Base-by-base conservation (phyloP, 2,888 invertebrate species). In the Pelosia muscerda region DNA sequence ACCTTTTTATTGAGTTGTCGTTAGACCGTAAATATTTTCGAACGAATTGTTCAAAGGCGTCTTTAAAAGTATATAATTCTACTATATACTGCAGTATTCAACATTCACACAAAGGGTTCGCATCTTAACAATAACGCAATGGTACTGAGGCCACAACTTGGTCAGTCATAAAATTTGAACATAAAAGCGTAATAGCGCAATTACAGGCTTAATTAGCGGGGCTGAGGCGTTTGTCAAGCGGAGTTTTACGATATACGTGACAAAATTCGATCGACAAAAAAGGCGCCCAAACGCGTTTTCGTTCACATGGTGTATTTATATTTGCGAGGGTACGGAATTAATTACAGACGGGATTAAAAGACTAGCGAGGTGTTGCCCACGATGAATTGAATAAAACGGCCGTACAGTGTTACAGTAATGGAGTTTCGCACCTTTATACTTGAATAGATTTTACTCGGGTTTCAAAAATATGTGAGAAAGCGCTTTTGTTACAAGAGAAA, bases 121-220 rank as follows among this genome's bases (percentile, higher is more conserved):
- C 61, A 68, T 69, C 65, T 70, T 69, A 71, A 74, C 72, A 72
- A 69, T 76, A 74, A 75, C 75, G 77, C 59, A 42, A 59, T 76
- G 78, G 71, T 74, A 77, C 74, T 75, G 64, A 75, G 72, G 77
- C 82, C 76, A 74, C 81, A 81, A 83, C 82, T 83, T 84, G 83
- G 82, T 73, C 84, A 81, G 83, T 87, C 89, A 86, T 92, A 92
- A 93, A 92, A 90, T 87, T 87, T 84, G 78, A 84, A 81, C 90
- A 86, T 92, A 88, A 92, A 91, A 88, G 81, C 82, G 84, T 91
- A 90, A 91, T 88, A 79, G 87, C 77, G 86, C 88, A 87, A 91
- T 93, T 92, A 92, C 88, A 86, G 86, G 86, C 83, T 88, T 93
- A 93, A 93, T 93, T 93, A 93, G 91, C 86, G 78, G 79, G 82